Conservation (phyloP, 2,113 vertebrate genomes). For the Copsychus sechellarum region DNA sequence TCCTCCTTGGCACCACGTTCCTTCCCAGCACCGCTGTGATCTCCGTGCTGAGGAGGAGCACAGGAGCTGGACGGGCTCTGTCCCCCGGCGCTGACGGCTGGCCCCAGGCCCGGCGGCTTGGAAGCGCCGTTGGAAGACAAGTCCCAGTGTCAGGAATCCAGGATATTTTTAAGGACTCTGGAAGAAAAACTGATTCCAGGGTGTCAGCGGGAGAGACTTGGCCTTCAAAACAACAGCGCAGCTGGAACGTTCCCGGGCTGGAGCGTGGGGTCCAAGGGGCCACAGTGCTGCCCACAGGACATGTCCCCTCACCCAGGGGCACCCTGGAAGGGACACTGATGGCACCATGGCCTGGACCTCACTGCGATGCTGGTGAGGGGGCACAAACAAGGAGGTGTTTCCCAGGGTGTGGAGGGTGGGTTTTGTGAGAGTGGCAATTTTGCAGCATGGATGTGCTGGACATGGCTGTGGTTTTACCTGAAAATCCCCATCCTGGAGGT, state of each 20-base stretch:
- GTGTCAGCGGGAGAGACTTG: neutral
- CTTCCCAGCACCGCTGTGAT: neutral
- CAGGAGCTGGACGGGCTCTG: neutral
- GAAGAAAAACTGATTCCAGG: constrained; percentile 41
- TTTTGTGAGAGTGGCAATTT: neutral
- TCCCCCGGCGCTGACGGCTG: neutral
- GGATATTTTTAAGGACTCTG: constrained; percentile 50
- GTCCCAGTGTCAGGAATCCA: constrained; percentile 3
- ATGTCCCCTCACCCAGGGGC: neutral
- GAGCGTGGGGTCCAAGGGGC: accelerated
- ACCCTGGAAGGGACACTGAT: neutral
- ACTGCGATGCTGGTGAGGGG: accelerated
- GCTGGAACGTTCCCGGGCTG: neutral
- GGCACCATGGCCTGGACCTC: neutral
- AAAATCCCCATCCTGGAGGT: neutral
- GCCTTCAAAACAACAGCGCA: neutral
- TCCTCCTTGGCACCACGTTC: neutral
- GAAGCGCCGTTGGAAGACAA: neutral
- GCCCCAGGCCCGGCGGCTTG: neutral
- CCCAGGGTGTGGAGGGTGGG: neutral
- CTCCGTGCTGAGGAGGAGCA: neutral
- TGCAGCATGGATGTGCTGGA: neutral
- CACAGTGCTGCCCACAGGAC: accelerated
- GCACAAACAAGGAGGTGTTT: neutral
- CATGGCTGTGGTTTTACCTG: neutral